Base-by-base conservation (phyloP, 2,888 invertebrate genomes). In the Sinelater perroti region DNA sequence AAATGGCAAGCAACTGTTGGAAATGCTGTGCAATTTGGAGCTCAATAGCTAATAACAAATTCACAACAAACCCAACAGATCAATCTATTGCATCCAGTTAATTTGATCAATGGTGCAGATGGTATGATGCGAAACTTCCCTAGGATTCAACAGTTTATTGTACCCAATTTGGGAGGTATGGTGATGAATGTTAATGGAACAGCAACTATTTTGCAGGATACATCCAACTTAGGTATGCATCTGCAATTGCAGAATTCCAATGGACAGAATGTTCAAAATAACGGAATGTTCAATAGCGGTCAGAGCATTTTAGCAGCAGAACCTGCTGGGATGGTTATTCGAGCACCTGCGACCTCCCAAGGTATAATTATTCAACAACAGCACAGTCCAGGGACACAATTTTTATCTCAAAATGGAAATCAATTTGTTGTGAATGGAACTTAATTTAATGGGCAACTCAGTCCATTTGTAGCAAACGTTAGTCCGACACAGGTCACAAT, bases 241-340 rank as follows among this genome's bases (percentile, higher is more conserved):
- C 71, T 89, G 8, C 91, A 92, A 71, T 81, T 92, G 61, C 91
- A 91, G 71, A 91, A 91, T 59, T 89, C 91, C 0, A 89, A 89
- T 69, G 89, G 89, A 0, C 89, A 89, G 65, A 90, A 89, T 67
- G 85, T 90, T 3, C 89, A 89, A 70, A 87, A 85, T 67, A 78
- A 84, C 30, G 81, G 79, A 17, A 79, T 89, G 59, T 88, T 89
- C 61, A 85, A 88, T 57, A 84, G 87, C 3, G 78, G 79, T 2
- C 84, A 84, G 65, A 87, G 88, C 70, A 87, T 91, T 58, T 72
- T 88, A 18, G 79, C 83, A n/a, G 83, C 85, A 8, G 82, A 83
- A 24, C 86, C 87, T 1, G 85, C 86, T 13, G 90, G 92, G 0
- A 91, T 93, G 80, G 91, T 93, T 6, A 85, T 93, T 38, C 79